These are phyloP conservation scores for Aphaenogaster floridana DNA, from an alignment of 1,140 invertebrate species.

Conservation along the genomic window DNA sequence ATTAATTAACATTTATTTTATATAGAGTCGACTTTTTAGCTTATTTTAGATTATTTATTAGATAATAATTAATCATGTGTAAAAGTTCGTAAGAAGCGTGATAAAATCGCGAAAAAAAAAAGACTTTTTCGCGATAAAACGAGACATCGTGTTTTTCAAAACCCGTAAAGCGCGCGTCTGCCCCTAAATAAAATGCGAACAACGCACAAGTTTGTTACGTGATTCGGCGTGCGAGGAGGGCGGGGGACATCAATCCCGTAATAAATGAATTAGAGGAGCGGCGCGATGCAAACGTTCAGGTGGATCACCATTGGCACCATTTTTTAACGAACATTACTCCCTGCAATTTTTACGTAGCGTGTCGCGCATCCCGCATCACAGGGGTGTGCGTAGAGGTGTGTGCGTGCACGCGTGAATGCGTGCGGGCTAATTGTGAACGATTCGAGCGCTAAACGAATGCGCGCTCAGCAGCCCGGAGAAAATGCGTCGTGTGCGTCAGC, in stretches of 20 bases:
- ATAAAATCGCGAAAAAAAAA: not conserved
- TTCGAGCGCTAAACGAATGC: conserved; percentile 73
- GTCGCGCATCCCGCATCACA: not conserved
- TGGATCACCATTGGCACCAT: not conserved
- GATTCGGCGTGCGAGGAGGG: not conserved
- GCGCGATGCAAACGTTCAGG: not conserved
- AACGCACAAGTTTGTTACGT: conserved; percentile 11
- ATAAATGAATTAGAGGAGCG: conserved; percentile 42
- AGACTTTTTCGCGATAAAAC: not conserved
- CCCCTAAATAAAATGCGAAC: conserved; percentile 7
- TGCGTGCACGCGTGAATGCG: conserved; percentile 30
- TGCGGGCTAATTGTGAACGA: conserved; percentile 72
- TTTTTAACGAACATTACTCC: conserved; percentile 48
- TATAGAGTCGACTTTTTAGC: too few species aligned
- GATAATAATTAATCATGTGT: not conserved
- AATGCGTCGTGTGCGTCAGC: conserved; percentile 72
- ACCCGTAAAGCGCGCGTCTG: not conserved
- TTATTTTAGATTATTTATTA: not conserved
- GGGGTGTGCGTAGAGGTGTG: not conserved
- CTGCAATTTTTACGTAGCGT: conserved; percentile 12
- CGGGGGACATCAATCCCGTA: not conserved
- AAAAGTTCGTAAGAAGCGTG: not conserved
- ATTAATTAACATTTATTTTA: too few species aligned
- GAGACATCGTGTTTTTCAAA: not conserved
- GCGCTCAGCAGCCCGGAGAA: conserved; percentile 62